Conservation (phyloP, 2,113 vertebrate species). For the Cryptoleucopteryx plumbea region DNA sequence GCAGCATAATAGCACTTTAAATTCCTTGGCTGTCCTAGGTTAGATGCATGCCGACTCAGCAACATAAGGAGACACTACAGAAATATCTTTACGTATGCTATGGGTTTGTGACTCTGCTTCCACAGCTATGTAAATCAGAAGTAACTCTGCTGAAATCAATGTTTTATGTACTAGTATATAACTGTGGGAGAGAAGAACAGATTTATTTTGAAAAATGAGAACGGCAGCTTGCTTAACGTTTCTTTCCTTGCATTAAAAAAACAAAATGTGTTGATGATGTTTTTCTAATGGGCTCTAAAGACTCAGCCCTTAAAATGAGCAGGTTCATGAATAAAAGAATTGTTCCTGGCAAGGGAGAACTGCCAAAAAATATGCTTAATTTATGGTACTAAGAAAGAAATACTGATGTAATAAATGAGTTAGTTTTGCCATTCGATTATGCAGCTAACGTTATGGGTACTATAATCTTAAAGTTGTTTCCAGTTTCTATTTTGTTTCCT, state of each 20-base stretch:
- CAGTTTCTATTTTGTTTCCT: not conserved
- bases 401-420: conserved; percentile 6
- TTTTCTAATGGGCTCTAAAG: conserved; percentile 32
- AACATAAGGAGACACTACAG: not conserved
- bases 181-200: not conserved
- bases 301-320: not conserved
- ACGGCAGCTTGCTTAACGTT: not conserved
- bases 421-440: not conserved
- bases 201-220: not conserved
- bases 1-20: not conserved
- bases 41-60: not conserved
- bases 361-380: conserved; percentile 30
- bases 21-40: conserved; percentile 15
- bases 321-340: conserved; percentile 18
- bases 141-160: not conserved
- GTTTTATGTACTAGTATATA: not conserved
- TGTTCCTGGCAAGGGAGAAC: not conserved
- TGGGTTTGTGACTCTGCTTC: not conserved
- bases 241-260: not conserved
- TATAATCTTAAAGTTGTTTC: conserved; percentile 8
- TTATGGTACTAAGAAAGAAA: conserved; percentile 36
- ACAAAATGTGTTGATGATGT: not conserved
- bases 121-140: conserved; percentile 7
- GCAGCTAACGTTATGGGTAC: not conserved
- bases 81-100: not conserved